phyloP scores from a whole-genome alignment of 2,888 invertebrate genomes.

The Apamea anceps region DNA sequence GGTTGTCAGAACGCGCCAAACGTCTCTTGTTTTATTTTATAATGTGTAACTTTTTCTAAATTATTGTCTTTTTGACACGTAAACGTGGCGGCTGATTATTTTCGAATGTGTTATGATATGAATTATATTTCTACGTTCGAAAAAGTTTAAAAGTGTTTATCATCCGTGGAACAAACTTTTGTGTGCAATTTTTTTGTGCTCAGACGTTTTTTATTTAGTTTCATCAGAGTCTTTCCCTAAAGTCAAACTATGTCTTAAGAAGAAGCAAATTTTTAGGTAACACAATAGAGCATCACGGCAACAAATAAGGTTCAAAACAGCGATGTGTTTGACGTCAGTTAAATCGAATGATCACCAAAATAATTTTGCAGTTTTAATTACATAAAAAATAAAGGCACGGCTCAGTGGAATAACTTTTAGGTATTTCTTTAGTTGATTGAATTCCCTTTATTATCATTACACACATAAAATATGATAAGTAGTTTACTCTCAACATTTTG shows the following conservation, averaged over 20 bases:
- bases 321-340: no score
- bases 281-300: no score
- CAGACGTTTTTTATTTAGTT: not conserved
- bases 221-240: not conserved
- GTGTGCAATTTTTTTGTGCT: not conserved
- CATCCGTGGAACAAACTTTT: not conserved
- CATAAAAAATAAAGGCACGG: no score
- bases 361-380: no score
- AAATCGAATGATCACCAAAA: no score
- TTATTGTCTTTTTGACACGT: conserved; percentile 60
- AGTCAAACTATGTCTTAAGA: not conserved
- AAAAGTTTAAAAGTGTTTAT: conserved; percentile 31
- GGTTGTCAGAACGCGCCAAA: conserved; percentile 64
- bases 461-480: no score
- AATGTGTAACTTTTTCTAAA: conserved; percentile 43
- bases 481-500: no score
- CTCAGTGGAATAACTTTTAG: no score
- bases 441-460: no score
- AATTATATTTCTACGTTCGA: conserved; percentile 51
- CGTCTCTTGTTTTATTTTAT: conserved; percentile 50
- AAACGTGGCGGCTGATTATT: conserved; percentile 50
- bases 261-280: no score
- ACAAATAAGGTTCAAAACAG: no score
- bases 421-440: no score
- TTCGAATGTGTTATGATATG: conserved; percentile 37